Evolutionary conservation across 2,113 vertebrate species (phyloP).

Genomic region (Pavo muticus): DNA sequence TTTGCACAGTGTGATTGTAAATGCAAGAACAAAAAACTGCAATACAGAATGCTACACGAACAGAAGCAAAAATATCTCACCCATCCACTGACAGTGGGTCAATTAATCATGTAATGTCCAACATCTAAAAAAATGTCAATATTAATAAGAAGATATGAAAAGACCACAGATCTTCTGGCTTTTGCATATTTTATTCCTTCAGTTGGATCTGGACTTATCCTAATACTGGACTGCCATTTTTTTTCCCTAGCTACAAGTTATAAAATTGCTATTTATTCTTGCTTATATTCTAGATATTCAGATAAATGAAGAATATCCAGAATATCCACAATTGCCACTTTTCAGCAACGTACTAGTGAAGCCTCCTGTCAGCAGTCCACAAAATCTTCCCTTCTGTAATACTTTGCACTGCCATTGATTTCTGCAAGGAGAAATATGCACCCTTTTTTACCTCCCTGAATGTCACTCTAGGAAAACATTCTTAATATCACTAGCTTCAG

Average conservation of each 20-base stretch:
- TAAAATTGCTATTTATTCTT: neutral
- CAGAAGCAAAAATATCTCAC: neutral
- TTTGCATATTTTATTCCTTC: neutral
- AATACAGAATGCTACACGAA: neutral
- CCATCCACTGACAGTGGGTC: neutral
- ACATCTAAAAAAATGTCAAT: neutral
- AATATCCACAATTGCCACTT: neutral
- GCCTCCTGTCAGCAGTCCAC: neutral
- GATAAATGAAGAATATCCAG: neutral
- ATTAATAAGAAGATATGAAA: neutral
- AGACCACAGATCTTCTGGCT: neutral
- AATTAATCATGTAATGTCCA: neutral
- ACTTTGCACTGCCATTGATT: neutral
- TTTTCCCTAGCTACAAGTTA: neutral
- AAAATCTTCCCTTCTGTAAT: neutral
- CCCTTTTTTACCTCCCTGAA: neutral
- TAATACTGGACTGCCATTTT: neutral
- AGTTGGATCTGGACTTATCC: neutral
- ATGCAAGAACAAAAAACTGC: neutral
- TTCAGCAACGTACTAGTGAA: neutral
- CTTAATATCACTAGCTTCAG: neutral
- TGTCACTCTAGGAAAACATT: neutral
- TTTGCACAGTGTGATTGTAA: neutral
- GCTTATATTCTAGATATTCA: neutral
- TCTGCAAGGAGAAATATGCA: neutral